These are phyloP conservation scores for Belonocnema kinseyi DNA, from an alignment of 1,140 invertebrate species.

Conservation along the genomic window DNA sequence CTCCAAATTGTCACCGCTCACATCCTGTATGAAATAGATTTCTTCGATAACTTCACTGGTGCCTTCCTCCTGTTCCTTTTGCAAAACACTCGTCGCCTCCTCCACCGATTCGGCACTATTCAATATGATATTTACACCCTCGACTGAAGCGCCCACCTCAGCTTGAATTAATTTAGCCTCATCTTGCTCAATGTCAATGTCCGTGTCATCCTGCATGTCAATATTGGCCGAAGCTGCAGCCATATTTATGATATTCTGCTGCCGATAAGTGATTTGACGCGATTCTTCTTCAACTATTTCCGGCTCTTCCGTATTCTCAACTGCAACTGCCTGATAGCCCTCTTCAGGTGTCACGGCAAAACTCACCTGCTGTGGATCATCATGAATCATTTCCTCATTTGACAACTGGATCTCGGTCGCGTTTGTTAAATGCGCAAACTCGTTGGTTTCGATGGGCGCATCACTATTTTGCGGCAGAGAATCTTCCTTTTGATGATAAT, in stretches of 20 bases:
- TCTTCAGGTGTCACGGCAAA: not conserved
- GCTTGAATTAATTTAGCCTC: not conserved
- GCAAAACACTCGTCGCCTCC: not conserved
- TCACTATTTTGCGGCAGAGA: not conserved
- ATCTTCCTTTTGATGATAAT: not conserved
- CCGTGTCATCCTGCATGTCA: not conserved
- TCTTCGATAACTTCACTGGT: constrained; percentile 21
- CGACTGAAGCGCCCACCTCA: not conserved
- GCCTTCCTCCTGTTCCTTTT: not conserved
- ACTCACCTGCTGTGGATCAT: not conserved
- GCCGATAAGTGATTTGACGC: not conserved
- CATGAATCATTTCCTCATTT: not conserved
- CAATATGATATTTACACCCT: constrained; percentile 1
- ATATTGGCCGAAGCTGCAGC: constrained; percentile 15
- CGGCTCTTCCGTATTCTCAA: not conserved
- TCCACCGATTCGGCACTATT: not conserved
- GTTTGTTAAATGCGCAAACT: not conserved
- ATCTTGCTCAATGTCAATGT: not conserved
- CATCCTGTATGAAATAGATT: constrained; percentile 24
- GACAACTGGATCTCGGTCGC: not conserved
- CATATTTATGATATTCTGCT: constrained; percentile 4
- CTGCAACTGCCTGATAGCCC: not conserved
- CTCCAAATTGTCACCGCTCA: not conserved
- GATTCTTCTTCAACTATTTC: not conserved
- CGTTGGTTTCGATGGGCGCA: not conserved